phyloP scores from a whole-genome alignment of 2,113 vertebrate species.

The Aleadryas rufinucha region DNA sequence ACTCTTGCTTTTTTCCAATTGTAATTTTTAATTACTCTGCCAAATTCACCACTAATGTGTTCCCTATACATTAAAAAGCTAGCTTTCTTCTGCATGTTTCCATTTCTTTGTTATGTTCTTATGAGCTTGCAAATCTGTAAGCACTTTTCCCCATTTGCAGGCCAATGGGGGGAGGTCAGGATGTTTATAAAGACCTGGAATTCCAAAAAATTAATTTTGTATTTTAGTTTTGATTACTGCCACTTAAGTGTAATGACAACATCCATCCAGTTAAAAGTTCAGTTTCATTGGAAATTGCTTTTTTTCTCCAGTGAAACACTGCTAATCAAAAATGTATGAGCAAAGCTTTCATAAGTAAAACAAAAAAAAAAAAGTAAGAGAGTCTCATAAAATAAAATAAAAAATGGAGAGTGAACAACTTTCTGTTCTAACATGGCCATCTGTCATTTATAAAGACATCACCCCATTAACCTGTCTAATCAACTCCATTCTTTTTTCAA shows the following conservation, averaged over 20 bases:
- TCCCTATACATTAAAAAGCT: not conserved
- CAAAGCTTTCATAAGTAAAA: slow-evolving; percentile 19
- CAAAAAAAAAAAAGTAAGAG: not conserved
- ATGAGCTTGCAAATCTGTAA: slow-evolving; percentile 60
- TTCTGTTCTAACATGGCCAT: slow-evolving; percentile 61
- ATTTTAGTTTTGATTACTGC: slow-evolving; percentile 49
- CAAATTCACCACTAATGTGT: not conserved
- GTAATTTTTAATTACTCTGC: not conserved
- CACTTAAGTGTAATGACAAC: not conserved
- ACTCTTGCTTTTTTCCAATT: not conserved
- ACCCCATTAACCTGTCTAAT: slow-evolving; percentile 67
- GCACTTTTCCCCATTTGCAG: slow-evolving; percentile 32
- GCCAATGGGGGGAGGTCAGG: not conserved
- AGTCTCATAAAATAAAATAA: slow-evolving; percentile 51
- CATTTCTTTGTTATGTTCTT: slow-evolving; percentile 36
- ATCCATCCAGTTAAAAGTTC: slow-evolving; percentile 7
- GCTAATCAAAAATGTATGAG: slow-evolving; percentile 53
- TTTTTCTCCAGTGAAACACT: not conserved
- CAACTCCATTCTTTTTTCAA: slow-evolving; percentile 61
- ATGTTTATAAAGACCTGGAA: slow-evolving; percentile 28
- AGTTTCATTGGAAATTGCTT: not conserved
- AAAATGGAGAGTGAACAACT: slow-evolving; percentile 61
- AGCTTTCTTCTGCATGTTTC: not conserved
- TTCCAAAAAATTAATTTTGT: not conserved
- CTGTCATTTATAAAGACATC: slow-evolving; percentile 67